Percentiles rank a stretch among this genome's conserved stretches.
Evolutionary conservation across 1,140 invertebrate species (phyloP).

Genomic region (Wasmannia auropunctata): DNA sequence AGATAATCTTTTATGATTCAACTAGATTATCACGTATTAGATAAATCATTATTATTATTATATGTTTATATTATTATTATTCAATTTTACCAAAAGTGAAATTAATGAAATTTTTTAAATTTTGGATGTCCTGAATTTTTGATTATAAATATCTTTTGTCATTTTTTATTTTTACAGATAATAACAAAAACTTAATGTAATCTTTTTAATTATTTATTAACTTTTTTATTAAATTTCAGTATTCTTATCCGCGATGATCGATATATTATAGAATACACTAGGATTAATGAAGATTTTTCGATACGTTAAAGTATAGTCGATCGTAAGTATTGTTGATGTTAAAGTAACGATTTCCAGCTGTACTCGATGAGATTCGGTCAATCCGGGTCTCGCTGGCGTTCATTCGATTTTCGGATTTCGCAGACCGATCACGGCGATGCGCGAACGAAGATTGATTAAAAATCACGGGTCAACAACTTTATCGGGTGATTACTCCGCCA

Average conservation of each 20-base stretch:
- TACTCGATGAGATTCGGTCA: not conserved
- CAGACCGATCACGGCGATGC: slow-evolving; percentile 3
- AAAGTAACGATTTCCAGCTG: slow-evolving; percentile 3
- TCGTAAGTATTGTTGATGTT: not conserved
- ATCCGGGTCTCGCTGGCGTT: not conserved
- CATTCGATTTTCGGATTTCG: slow-evolving; percentile 37
- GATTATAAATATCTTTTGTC: too few relatives aligned
- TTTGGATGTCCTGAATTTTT: too few relatives aligned
- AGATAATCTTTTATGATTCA: slow-evolving; percentile 8
- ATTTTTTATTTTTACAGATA: not conserved
- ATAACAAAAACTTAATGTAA: not conserved
- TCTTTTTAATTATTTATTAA: not conserved
- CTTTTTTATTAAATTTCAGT: not conserved
- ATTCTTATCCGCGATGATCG: not conserved
- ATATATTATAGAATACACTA: not conserved
- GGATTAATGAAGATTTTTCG: not conserved
- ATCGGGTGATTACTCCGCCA: slow-evolving; percentile 32
- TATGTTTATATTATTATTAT: not conserved
- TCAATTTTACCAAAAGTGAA: not conserved
- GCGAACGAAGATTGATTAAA: slow-evolving; percentile 52
- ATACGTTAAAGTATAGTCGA: not conserved
- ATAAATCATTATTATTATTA: not conserved
- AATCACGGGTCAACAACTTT: slow-evolving; percentile 52
- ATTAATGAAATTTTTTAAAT: not conserved
- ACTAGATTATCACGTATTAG: not conserved